Evolutionary conservation across 2,113 vertebrate genomes (phyloP).

Genomic region (Aspiorhynchus laticeps): DNA sequence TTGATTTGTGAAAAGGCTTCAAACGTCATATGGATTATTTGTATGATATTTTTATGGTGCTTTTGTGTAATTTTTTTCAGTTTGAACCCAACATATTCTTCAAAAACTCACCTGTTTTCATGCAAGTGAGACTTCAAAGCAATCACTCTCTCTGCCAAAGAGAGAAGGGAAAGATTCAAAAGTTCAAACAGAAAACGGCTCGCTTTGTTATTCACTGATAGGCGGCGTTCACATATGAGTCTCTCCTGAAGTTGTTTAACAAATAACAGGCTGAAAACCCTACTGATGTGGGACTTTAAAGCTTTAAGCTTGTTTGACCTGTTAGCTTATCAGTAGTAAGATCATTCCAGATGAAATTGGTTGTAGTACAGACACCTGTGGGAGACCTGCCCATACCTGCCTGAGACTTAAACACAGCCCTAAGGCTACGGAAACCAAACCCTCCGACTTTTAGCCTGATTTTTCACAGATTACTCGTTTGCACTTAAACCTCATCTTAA

Average conservation of each 20-base stretch:
- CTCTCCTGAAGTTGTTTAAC: not conserved
- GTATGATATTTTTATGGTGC: not conserved
- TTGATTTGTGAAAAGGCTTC: no score
- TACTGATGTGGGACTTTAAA: slow-evolving; percentile 61
- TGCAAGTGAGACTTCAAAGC: slow-evolving; percentile 33
- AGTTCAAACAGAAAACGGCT: slow-evolving; percentile 29
- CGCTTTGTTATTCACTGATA: not conserved
- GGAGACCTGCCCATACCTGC: slow-evolving; percentile 58
- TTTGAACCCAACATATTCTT: not conserved
- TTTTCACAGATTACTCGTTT: slow-evolving; percentile 21
- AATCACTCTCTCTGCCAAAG: not conserved
- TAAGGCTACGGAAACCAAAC: not conserved
- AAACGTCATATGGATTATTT: not conserved
- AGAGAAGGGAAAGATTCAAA: not conserved
- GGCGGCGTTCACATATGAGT: not conserved
- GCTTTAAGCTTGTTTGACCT: slow-evolving; percentile 39
- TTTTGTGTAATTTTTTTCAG: not conserved
- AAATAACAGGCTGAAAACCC: slow-evolving; percentile 18
- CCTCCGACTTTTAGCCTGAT: not conserved
- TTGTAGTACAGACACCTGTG: not conserved
- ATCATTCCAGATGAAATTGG: slow-evolving; percentile 36
- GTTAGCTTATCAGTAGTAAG: slow-evolving; percentile 59
- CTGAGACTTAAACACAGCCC: slow-evolving; percentile 34
- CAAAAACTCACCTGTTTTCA: not conserved
- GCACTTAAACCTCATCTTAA: not conserved